Conservation (phyloP, 1,140 invertebrate species). For the Drosophila nebulosa region DNA sequence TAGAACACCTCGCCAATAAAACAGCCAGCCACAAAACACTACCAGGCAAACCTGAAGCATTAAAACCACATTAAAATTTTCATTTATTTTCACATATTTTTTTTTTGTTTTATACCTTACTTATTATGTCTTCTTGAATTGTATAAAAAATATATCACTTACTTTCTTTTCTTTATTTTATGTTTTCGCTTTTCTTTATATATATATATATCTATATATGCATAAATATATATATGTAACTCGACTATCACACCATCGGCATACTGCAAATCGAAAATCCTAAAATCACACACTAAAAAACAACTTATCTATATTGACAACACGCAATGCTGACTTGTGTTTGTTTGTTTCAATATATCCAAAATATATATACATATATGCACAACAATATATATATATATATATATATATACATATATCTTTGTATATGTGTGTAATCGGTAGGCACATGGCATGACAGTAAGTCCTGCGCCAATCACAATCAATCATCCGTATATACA, state of each 20-base stretch:
- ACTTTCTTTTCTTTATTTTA: conserved; percentile 78
- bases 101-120: conserved; percentile 41
- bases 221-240: conserved; percentile 57
- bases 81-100: conserved; percentile 25
- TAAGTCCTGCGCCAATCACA: conserved; percentile 81
- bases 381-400: conserved; percentile 46
- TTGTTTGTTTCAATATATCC: conserved; percentile 52
- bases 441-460: conserved; percentile 81
- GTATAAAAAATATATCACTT: conserved; percentile 74
- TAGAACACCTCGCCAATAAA: conserved; percentile 51
- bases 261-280: conserved; percentile 31
- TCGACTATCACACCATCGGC: conserved; percentile 43
- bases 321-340: conserved; percentile 68
- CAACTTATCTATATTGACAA: conserved; percentile 21
- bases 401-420: conserved; percentile 28
- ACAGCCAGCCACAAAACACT: conserved; percentile 20
- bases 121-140: conserved; percentile 44
- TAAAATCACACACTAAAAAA: conserved; percentile 47
- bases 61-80: conserved; percentile 29
- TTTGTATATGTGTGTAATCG: conserved; percentile 26
- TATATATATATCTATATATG: conserved; percentile 68
- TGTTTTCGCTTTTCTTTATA: conserved; percentile 42
- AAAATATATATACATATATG: conserved; percentile 53
- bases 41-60: conserved; percentile 19
- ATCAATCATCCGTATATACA: conserved; percentile 81